Evolutionary conservation across 2,797 vertebrate species (phyloP).

Genomic region (Mustela erminea): DNA sequence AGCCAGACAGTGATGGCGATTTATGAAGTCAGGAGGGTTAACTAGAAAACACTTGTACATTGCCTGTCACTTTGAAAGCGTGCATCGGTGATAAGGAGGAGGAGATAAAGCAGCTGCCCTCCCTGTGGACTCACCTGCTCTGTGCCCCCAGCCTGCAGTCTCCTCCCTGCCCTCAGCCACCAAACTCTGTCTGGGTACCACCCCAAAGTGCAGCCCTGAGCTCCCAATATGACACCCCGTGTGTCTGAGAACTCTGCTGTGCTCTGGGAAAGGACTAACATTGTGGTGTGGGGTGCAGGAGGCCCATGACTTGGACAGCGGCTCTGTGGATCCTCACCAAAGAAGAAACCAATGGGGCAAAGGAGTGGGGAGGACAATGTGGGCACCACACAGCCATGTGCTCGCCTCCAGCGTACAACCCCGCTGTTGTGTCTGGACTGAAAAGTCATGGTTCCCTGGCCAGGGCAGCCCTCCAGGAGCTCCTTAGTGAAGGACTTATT

Average conservation of each 20-base stretch:
- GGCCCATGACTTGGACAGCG: neutral
- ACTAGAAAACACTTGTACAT: neutral
- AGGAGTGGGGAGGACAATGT: neutral
- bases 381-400: accelerated
- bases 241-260: neutral
- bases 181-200: neutral
- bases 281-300: neutral
- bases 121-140: accelerated
- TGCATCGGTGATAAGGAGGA: neutral
- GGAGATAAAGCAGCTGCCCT: neutral
- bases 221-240: neutral
- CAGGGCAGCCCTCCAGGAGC: neutral
- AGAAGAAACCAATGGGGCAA: neutral
- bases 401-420: neutral
- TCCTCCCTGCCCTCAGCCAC: neutral
- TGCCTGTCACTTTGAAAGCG: neutral
- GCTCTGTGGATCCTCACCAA: neutral
- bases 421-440: neutral
- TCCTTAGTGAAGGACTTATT: neutral
- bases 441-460: neutral
- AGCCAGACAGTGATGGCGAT: accelerated
- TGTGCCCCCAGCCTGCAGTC: too few relatives aligned
- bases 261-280: neutral
- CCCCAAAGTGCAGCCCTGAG: accelerated
- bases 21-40: neutral